These are phyloP conservation scores for Tyto alba DNA, from an alignment of 2,113 vertebrate species.

Conservation along the genomic window DNA sequence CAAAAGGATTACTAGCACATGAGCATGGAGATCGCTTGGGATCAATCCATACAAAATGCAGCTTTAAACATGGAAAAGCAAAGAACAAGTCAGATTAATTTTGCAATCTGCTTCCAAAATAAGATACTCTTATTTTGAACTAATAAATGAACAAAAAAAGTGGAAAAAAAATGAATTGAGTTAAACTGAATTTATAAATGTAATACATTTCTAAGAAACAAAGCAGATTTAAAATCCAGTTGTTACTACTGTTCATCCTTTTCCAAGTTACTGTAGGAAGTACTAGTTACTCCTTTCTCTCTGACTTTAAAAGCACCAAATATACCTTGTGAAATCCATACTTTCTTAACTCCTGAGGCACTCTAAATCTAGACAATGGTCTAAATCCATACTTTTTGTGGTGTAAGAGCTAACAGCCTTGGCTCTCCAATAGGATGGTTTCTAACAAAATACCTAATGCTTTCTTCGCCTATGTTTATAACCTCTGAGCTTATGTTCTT, in stretches of 20 bases:
- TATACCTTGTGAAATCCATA: not conserved
- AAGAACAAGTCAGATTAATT: not conserved
- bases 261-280: not conserved
- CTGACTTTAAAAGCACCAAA: not conserved
- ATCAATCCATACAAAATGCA: not conserved
- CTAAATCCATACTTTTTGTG: not conserved
- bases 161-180: not conserved
- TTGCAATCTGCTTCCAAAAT: not conserved
- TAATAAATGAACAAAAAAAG: not conserved
- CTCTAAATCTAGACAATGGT: not conserved
- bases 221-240: not conserved
- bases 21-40: not conserved
- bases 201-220: not conserved
- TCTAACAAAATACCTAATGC: not conserved
- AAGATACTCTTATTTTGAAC: not conserved
- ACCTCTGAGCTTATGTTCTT: not conserved
- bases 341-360: not conserved
- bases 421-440: not conserved
- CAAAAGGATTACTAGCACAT: not conserved
- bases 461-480: not conserved
- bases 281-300: not conserved
- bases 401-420: not conserved
- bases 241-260: not conserved
- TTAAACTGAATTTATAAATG: not conserved
- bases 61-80: not conserved